Base-by-base conservation (phyloP, 1,140 invertebrate genomes). In the Camponotus pennsylvanicus region DNA sequence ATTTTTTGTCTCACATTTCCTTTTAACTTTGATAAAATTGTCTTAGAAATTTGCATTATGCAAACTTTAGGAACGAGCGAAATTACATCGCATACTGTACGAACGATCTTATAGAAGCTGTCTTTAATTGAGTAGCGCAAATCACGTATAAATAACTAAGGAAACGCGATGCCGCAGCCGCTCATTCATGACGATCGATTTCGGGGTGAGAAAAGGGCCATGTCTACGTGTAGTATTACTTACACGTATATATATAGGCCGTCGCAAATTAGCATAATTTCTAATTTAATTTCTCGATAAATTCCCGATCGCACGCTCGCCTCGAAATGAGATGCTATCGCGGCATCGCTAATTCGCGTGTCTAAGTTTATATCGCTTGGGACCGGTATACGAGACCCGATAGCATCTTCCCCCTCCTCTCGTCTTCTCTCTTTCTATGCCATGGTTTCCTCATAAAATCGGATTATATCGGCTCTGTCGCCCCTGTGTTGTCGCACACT, bases 251-350 rank as follows among this genome's bases (percentile, higher is more conserved):
- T 63, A 83, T 83, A 45, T 83, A 83, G 79, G 32, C 32, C 55
- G 57, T 76, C 59, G 13, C 64, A 71, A 91, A 93, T 94, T 93
- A 92, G 91, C 93, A 94, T 94, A 94, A 94, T 93, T 92, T 92
- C 88, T 91, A 92, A 93, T 93, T 94, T 93, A 91, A 94, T 94
- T 93, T 92, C 88, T 85, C 92, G 91, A 94, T 94, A 94, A 94
- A 94, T 94, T 92, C 70, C 90, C 52, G 49, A 86, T 90, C 77
- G 83, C 85, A 86, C 88, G 82, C 84, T 55, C 78, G 76, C 88
- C 85, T 37, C 55, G 71, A 90, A 87, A 90, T 89, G 77, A 91
- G 93, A 94, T 94, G 90, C 91, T 93, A 94, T 94, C 92, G 91
- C 92, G 88, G 92, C 92, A 93, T 90, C 92, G 90, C 93, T 94